phyloP scores from a whole-genome alignment of 2,113 vertebrate genomes.

The Phoenicopterus ruber region DNA sequence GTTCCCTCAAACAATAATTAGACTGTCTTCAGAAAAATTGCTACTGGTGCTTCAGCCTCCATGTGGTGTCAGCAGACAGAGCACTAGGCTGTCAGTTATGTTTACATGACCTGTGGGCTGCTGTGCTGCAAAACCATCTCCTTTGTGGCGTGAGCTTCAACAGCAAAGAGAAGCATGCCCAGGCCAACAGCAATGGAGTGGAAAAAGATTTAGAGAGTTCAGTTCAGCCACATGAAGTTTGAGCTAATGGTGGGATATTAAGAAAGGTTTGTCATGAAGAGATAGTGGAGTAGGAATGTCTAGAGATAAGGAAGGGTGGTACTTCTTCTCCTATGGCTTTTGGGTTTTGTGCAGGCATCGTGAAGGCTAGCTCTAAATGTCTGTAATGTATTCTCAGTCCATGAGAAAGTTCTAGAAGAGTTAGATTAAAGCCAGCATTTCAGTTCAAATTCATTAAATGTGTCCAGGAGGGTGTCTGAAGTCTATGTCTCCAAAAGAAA shows the following conservation, averaged over 20 bases:
- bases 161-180: neutral
- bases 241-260: neutral
- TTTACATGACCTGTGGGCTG: neutral
- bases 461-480: neutral
- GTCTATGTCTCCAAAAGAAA: neutral
- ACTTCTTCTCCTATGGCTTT: neutral
- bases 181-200: neutral
- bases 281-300: neutral
- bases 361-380: neutral
- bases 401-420: neutral
- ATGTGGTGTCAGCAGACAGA: neutral
- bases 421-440: neutral
- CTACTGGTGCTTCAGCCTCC: neutral
- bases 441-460: neutral
- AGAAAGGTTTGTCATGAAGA: neutral
- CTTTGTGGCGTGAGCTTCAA: fast-evolving
- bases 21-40: neutral
- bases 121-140: neutral
- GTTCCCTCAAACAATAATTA: neutral
- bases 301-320: neutral
- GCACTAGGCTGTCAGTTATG: neutral
- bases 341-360: neutral
- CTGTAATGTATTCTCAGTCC: neutral
- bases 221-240: neutral
- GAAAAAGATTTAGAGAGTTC: neutral